Base-by-base conservation (phyloP, 1,140 invertebrate genomes). In the Mya arenaria region DNA sequence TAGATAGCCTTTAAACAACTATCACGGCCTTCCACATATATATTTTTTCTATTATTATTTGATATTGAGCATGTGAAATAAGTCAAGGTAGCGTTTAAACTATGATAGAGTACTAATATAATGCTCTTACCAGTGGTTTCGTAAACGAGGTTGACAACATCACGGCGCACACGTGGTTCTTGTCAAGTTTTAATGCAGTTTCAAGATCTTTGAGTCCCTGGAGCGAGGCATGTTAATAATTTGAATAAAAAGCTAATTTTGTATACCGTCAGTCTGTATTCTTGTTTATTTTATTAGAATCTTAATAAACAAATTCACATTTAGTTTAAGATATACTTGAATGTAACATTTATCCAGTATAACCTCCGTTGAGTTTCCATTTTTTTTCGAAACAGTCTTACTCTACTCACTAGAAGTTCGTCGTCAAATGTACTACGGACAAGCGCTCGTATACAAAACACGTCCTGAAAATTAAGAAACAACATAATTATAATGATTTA, bases 401-500 rank as follows among this genome's bases (percentile, higher is more conserved):
- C 17, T 17, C 17, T 44, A 48, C 65, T 81, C 75, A 89, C 89
- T 82, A 84, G 52, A 8, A 56, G 41, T 48, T 87, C 84, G 60
- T 89, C 84, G 36, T 88, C 86, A 58, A 80, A 66, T 6, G 87
- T 78, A 71, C 84, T 87, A 36, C 88, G 56, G 0, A 88, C 86
- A 15, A 90, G 62, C 2, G 89, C 85, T 13, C 89, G 82, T 13
- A 90, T 85, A 79, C 89, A 90, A 41, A 86, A 89, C 5, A 88
- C 85, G 56, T 88, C 89, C 87, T 89, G 80, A 66, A 86, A 87
- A 71, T 73, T n/a, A 75, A 15, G 79, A 62, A n/a, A n/a, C n/a
- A n/a, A n/a, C n/a, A n/a, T n/a, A n/a, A n/a, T n/a, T n/a, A n/a
- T n/a, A n/a, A n/a, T n/a, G n/a, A n/a, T n/a, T n/a, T n/a, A n/a